phyloP scores from a whole-genome alignment of 2,888 invertebrate species.

The Hymenopus coronatus region DNA sequence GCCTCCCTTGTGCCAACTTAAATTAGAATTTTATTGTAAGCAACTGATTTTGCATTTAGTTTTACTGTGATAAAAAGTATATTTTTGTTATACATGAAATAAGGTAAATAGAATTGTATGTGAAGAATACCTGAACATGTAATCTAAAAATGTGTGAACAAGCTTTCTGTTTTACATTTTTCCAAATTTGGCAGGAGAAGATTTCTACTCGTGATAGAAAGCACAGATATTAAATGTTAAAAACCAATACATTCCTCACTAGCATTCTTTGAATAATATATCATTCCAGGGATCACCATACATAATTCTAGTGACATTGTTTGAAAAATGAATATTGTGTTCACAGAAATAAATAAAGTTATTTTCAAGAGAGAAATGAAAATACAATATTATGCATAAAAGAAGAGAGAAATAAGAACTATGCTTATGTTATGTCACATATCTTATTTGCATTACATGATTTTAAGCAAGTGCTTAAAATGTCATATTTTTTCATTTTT shows the following conservation, averaged over 20 bases:
- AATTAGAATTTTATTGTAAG: not conserved
- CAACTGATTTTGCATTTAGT: not conserved
- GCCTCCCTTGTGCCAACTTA: not conserved
- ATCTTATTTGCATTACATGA: not conserved
- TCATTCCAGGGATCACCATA: not conserved
- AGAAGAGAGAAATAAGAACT: not conserved
- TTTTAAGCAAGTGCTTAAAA: no score
- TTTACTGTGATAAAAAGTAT: not conserved
- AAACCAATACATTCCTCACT: not conserved
- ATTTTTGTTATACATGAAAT: not conserved
- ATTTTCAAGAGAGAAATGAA: not conserved
- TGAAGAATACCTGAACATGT: not conserved
- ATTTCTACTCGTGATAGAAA: not conserved
- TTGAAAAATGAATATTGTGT: not conserved
- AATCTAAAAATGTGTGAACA: not conserved
- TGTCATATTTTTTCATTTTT: no score
- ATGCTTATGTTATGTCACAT: not conserved
- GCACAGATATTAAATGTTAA: not conserved
- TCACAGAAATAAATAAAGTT: not conserved
- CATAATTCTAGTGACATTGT: not conserved
- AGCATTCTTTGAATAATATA: not conserved
- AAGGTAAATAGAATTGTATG: not conserved
- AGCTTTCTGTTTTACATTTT: not conserved
- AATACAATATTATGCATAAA: not conserved
- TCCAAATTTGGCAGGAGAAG: not conserved